Percentiles rank a stretch among this genome's conserved stretches.
Conservation (phyloP, 2,888 invertebrate genomes). For the Eudemis profundana region DNA sequence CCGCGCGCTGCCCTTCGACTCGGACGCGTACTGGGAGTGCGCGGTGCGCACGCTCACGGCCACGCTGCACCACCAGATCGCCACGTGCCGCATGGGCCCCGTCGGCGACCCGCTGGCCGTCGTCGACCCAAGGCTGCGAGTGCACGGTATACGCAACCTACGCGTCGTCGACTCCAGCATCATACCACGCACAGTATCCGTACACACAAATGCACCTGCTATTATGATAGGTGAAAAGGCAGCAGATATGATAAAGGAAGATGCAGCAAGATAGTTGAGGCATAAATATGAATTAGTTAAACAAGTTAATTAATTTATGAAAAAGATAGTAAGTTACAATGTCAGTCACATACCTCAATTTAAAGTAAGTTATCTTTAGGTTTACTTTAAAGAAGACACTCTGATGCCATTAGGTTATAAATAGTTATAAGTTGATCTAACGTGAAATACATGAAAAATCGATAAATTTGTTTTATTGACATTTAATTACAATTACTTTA, state of each 20-base stretch:
- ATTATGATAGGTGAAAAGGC: slow-evolving; percentile 86
- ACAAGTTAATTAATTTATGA: not conserved
- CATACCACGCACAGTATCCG: slow-evolving; percentile 82
- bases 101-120: slow-evolving; percentile 85
- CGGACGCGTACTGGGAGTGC: slow-evolving; percentile 88
- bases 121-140: slow-evolving; percentile 85
- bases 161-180: slow-evolving; percentile 84
- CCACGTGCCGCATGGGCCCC: slow-evolving; percentile 89
- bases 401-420: not conserved
- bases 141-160: slow-evolving; percentile 76
- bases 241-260: slow-evolving; percentile 81
- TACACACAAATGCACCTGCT: slow-evolving; percentile 83
- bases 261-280: slow-evolving; percentile 64
- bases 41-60: slow-evolving; percentile 86
- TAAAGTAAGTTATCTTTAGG: not conserved
- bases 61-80: slow-evolving; percentile 87
- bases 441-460: not conserved
- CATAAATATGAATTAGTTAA: not conserved
- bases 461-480: not conserved
- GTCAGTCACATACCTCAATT: slow-evolving; percentile 14
- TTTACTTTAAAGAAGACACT: not conserved
- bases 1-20: slow-evolving; percentile 73
- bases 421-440: not conserved
- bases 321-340: not conserved
- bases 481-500: no score